A percentile compares a stretch with the other conserved stretches of the same genome.
Evolutionary conservation across 1,140 invertebrate species (phyloP).

Genomic region (Venustaconcha ellipsiformis): DNA sequence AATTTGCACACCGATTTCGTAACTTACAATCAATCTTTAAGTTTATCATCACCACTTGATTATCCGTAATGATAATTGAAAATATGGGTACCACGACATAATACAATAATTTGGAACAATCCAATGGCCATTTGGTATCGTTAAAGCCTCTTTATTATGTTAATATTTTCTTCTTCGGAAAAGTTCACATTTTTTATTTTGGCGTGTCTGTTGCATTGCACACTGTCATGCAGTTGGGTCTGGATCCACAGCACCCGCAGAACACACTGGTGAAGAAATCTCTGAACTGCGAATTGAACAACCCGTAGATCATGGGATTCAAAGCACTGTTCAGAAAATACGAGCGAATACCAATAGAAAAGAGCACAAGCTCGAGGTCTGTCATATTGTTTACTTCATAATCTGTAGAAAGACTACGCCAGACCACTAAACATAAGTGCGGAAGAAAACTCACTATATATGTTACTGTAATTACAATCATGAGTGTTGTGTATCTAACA

Average conservation of each 20-base stretch:
- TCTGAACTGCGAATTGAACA: slow-evolving; percentile 42
- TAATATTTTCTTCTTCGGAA: too few relatives aligned
- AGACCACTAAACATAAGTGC: slow-evolving; percentile 1
- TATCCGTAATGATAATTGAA: too few relatives aligned
- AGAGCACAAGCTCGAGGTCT: slow-evolving; percentile 29
- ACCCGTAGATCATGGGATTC: slow-evolving; percentile 44
- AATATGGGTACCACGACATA: too few relatives aligned
- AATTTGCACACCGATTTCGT: too few relatives aligned
- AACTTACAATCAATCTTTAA: too few relatives aligned
- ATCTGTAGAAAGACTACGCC: background rate
- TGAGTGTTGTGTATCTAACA: slow-evolving; percentile 21
- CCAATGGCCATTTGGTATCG: too few relatives aligned
- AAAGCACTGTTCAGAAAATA: slow-evolving; percentile 41
- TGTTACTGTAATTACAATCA: slow-evolving; percentile 23
- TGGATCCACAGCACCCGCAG: slow-evolving; percentile 1
- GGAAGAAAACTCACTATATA: slow-evolving; percentile 29
- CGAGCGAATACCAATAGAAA: slow-evolving; percentile 40
- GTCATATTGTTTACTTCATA: slow-evolving; percentile 21
- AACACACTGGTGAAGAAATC: slow-evolving; percentile 6
- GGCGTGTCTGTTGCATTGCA: too few relatives aligned
- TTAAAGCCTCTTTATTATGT: too few relatives aligned
- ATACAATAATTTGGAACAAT: too few relatives aligned
- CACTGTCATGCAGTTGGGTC: too few relatives aligned
- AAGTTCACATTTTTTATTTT: too few relatives aligned
- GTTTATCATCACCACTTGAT: too few relatives aligned